These are phyloP conservation scores for Hyalella azteca DNA, from an alignment of 2,888 invertebrate species.

Conservation along the genomic window DNA sequence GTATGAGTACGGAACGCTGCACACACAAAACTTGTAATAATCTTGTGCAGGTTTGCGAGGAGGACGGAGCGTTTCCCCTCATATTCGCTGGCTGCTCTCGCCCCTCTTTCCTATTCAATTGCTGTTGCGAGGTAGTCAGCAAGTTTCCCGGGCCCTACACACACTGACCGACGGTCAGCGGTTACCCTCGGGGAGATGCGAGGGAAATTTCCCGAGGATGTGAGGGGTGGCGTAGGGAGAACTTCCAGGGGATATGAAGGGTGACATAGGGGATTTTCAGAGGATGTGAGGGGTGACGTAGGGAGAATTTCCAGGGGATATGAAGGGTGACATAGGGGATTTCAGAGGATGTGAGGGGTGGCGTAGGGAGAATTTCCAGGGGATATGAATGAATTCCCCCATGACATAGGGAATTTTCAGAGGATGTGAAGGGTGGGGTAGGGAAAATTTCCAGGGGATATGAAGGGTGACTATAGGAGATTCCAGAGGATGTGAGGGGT, in stretches of 20 bases:
- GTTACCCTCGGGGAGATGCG: background rate
- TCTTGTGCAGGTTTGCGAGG: slow-evolving; percentile 19
- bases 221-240: background rate
- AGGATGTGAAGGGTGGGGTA: background rate
- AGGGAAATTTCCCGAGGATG: background rate
- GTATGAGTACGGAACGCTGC: background rate
- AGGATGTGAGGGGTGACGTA: background rate
- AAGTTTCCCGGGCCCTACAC: slow-evolving; percentile 20
- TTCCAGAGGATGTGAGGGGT: background rate
- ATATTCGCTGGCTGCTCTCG: slow-evolving; percentile 22
- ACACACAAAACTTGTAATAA: slow-evolving; percentile 15
- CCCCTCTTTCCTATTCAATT: slow-evolving; percentile 40
- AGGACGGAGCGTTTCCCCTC: slow-evolving; percentile 18
- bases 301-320: background rate
- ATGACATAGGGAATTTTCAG: background rate
- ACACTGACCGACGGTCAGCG: slow-evolving; percentile 18
- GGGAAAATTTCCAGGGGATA: background rate
- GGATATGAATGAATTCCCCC: too few species aligned
- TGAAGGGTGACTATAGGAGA: too few species aligned
- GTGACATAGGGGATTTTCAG: background rate
- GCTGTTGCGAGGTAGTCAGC: slow-evolving; percentile 35
- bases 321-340: too few species aligned
- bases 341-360: background rate
- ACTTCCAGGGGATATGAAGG: too few species aligned
- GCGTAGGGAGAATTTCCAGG: background rate